These are phyloP conservation scores for Brachyptera risi DNA, from an alignment of 2,888 invertebrate genomes.

Conservation along the genomic window DNA sequence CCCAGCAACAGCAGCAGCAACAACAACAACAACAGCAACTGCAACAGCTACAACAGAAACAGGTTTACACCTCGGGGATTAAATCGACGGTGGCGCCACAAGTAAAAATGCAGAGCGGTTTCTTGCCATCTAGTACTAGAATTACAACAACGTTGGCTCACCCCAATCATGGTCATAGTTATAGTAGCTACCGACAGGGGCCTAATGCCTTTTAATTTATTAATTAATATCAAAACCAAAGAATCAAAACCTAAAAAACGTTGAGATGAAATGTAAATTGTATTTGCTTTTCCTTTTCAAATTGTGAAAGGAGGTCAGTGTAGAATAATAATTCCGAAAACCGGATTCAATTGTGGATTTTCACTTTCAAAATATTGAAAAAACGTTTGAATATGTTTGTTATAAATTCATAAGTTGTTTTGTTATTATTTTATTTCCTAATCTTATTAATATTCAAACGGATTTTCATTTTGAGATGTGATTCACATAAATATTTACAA, in stretches of 20 bases:
- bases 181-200: conserved; percentile 26
- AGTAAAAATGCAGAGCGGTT: conserved; percentile 9
- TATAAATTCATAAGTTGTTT: too few species aligned
- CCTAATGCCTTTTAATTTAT: conserved; percentile 20
- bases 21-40: not conserved
- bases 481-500: too few species aligned
- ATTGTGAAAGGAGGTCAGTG: conserved; percentile 11
- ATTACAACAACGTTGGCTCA: not conserved
- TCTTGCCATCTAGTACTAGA: conserved; percentile 6
- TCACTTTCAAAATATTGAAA: too few species aligned
- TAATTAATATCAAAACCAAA: not conserved
- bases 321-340: too few species aligned
- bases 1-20: not conserved
- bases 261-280: too few species aligned
- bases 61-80: not conserved
- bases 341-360: too few species aligned
- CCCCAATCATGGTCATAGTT: conserved; percentile 29
- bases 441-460: too few species aligned
- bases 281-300: too few species aligned
- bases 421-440: too few species aligned
- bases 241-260: not conserved
- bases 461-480: too few species aligned
- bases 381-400: too few species aligned
- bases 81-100: conserved; percentile 2
- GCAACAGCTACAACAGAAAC: not conserved